A percentile compares a stretch with the other conserved stretches of the same genome.
phyloP scores from a whole-genome alignment of 2,113 vertebrate species.

The Osmerus mordax region DNA sequence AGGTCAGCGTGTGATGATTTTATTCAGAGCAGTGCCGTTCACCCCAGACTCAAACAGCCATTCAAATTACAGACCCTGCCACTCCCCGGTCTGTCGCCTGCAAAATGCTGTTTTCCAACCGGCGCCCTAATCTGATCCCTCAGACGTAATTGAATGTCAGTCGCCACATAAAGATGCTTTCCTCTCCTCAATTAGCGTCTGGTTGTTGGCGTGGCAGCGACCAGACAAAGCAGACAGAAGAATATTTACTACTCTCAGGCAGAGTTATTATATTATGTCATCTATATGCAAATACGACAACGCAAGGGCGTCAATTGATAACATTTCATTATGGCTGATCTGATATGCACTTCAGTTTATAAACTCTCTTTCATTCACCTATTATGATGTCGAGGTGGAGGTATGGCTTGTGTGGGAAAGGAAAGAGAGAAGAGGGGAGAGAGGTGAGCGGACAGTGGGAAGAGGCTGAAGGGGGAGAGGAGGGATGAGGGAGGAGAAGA shows the following conservation, averaged over 20 bases:
- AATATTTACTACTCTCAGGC: slow-evolving; percentile 76
- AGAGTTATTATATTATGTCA: slow-evolving; percentile 75
- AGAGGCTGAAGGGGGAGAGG: not conserved
- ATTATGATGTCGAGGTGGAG: slow-evolving; percentile 68
- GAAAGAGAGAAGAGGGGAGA: slow-evolving; percentile 22
- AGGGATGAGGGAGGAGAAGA: not conserved
- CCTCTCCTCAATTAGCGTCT: slow-evolving; percentile 76
- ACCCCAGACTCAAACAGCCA: slow-evolving; percentile 57
- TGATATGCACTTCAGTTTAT: slow-evolving; percentile 73
- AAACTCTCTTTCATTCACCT: slow-evolving; percentile 70
- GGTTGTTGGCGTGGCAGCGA: slow-evolving; percentile 55
- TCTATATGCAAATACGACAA: slow-evolving; percentile 81
- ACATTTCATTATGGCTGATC: slow-evolving; percentile 73
- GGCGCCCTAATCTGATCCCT: slow-evolving; percentile 70
- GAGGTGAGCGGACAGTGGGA: not conserved
- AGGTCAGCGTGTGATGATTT: slow-evolving; percentile 67
- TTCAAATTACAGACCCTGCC: slow-evolving; percentile 65
- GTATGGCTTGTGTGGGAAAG: slow-evolving; percentile 16
- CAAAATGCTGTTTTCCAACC: slow-evolving; percentile 37
- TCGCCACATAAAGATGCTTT: slow-evolving; percentile 72
- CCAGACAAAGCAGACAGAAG: slow-evolving; percentile 69
- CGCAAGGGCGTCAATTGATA: slow-evolving; percentile 61
- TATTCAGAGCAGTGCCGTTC: slow-evolving; percentile 64
- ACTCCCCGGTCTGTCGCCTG: slow-evolving; percentile 1
- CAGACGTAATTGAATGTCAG: slow-evolving; percentile 80